A percentile compares a stretch with the other conserved stretches of the same genome.
Evolutionary conservation across 2,113 vertebrate species (phyloP).

Genomic region (Pithys albifrons): DNA sequence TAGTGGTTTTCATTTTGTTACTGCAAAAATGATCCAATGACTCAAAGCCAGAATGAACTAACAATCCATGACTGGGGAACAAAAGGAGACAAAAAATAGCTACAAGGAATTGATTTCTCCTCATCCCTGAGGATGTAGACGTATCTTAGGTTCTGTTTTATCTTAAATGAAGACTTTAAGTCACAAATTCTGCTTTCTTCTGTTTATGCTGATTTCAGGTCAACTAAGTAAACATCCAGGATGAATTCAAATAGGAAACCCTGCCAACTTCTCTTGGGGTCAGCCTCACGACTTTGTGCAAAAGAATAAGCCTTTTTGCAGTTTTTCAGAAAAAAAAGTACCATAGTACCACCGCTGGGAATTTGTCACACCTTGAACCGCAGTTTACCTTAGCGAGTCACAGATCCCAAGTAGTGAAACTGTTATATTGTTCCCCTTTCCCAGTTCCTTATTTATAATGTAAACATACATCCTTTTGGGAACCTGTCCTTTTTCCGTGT

Average conservation of each 20-base stretch:
- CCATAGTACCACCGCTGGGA: not conserved
- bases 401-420: not conserved
- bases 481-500: slow-evolving; percentile 51
- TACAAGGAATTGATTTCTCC: not conserved
- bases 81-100: not conserved
- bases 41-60: slow-evolving; percentile 43
- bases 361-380: not conserved
- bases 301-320: not conserved
- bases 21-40: not conserved
- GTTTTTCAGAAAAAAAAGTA: not conserved
- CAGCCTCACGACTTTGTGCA: not conserved
- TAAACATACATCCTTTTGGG: slow-evolving; percentile 55
- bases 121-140: not conserved
- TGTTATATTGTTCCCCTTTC: slow-evolving; percentile 40
- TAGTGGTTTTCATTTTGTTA: slow-evolving; percentile 54
- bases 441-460: slow-evolving; percentile 64
- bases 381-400: not conserved
- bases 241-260: not conserved
- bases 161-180: not conserved
- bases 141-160: not conserved
- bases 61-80: slow-evolving; percentile 26
- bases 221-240: not conserved
- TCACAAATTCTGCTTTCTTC: not conserved
- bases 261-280: not conserved
- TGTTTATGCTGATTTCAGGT: not conserved